Conservation (phyloP, 2,113 vertebrate species). For the Myanophis thanlyinensis region DNA sequence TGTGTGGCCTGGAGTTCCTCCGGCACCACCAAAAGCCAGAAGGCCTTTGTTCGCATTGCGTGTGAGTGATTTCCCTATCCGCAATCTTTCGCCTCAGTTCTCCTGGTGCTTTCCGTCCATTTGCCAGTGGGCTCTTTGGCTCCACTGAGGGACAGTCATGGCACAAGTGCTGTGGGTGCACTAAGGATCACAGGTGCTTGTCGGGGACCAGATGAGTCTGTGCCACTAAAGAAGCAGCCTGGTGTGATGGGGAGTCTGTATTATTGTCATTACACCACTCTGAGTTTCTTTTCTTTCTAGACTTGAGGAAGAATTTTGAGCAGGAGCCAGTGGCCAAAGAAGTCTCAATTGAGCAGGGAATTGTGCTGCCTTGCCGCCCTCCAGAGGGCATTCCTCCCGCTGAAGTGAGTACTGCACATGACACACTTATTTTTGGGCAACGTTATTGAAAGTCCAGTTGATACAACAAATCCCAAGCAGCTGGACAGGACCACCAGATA, state of each 20-base stretch:
- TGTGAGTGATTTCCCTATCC: slow-evolving; percentile 78
- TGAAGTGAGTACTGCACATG: slow-evolving; percentile 80
- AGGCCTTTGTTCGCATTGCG: slow-evolving; percentile 92
- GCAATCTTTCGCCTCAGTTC: not conserved
- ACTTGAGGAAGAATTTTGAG: slow-evolving; percentile 98
- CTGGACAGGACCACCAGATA: not conserved
- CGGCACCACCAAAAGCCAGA: slow-evolving; percentile 97
- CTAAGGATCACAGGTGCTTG: not conserved
- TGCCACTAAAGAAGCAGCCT: not conserved
- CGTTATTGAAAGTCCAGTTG: not conserved
- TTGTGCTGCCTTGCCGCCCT: slow-evolving; percentile 90
- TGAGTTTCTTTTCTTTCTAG: slow-evolving; percentile 63
- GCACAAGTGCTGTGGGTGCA: not conserved
- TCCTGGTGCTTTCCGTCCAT: not conserved
- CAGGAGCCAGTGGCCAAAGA: slow-evolving; percentile 92
- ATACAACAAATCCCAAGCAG: not conserved
- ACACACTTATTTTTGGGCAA: not conserved
- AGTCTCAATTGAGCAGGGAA: slow-evolving; percentile 92
- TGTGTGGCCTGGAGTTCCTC: slow-evolving; percentile 98
- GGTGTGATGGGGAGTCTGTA: fast-evolving
- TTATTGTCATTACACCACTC: fast-evolving
- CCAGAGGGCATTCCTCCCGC: slow-evolving; percentile 92
- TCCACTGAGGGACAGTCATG: not conserved
- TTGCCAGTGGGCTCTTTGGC: not conserved
- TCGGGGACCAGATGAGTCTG: not conserved